phyloP scores from a whole-genome alignment of 2,888 invertebrate genomes.

The Eutolmus rufibarbis region DNA sequence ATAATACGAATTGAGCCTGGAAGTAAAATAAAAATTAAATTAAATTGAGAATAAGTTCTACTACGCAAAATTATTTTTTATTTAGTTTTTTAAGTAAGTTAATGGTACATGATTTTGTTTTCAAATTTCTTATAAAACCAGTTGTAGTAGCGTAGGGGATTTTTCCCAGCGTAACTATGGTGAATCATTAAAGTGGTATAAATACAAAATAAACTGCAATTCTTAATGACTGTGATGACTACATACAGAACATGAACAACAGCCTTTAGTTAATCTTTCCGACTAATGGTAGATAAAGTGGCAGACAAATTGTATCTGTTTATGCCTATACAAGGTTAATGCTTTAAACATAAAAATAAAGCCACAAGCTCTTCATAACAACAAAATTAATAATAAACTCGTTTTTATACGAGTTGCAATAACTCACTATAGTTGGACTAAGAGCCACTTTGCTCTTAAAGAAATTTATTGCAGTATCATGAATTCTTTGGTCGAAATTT shows the following conservation, averaged over 20 bases:
- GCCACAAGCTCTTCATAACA: background rate
- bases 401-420: background rate
- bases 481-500: background rate
- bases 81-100: background rate
- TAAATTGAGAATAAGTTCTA: background rate
- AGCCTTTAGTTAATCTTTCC: background rate
- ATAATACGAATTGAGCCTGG: slow-evolving; percentile 63
- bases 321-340: background rate
- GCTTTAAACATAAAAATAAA: background rate
- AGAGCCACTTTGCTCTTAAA: background rate
- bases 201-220: background rate
- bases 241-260: background rate
- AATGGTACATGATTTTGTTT: background rate
- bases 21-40: slow-evolving; percentile 46
- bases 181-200: background rate
- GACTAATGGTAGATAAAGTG: background rate
- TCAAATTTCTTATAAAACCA: background rate
- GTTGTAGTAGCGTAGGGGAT: background rate
- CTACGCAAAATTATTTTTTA: background rate
- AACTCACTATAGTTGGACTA: background rate
- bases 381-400: background rate
- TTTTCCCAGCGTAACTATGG: background rate
- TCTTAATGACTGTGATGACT: background rate
- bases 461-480: background rate
- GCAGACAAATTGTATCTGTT: background rate